Base-by-base conservation (phyloP, 1,140 invertebrate genomes). In the Aphaenogaster rudis region DNA sequence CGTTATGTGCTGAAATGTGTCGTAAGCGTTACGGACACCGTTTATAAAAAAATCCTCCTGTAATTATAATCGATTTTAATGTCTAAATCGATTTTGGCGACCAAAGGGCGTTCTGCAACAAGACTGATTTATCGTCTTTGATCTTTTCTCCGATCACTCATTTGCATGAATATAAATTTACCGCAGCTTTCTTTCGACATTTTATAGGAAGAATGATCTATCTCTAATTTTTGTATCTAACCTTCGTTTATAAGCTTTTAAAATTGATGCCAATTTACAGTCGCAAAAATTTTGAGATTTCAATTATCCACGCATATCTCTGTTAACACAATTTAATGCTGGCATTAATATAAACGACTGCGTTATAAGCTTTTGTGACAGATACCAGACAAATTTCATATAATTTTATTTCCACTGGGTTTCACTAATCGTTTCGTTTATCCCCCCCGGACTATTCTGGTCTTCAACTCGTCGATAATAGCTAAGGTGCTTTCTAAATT, bases 1-100 rank as follows among this genome's bases (percentile, higher is more conserved):
- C 45, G 61, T 78, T 11, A 63, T 71, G 64, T 80, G 48, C 78
- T 50, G 48, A 69, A 69, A 42, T n/a, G 61, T 66, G 57, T 48
- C 42, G 15, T 17, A 50, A 11, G 11, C 36, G 57, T 63, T 28
- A 77, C 74, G 42, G 5, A 64, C 52, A 15, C 13, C 7, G 17
- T 54, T 81, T 63, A 71, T 5, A 45, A 33, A 81, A 76, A 80
- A 6, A 42, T 21, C 1, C 5, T 67, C 3, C 9, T 11, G 28
- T 33, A 45, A 64, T 54, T 50, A 11, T 48, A 48, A 71, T 67
- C 63, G 13, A 54, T 80, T 80, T 69, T 50, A 39, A 42, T 17
- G n/a, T 7, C n/a, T 42, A 7, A 77, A 48, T 45, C 3, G 5
- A 67, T 45, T 67, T 67, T 45, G 64, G n/a, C 9, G 39, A 45